These are phyloP conservation scores for Gymnopithys bicolor DNA, from an alignment of 2,797 vertebrate genomes.

Conservation along the genomic window DNA sequence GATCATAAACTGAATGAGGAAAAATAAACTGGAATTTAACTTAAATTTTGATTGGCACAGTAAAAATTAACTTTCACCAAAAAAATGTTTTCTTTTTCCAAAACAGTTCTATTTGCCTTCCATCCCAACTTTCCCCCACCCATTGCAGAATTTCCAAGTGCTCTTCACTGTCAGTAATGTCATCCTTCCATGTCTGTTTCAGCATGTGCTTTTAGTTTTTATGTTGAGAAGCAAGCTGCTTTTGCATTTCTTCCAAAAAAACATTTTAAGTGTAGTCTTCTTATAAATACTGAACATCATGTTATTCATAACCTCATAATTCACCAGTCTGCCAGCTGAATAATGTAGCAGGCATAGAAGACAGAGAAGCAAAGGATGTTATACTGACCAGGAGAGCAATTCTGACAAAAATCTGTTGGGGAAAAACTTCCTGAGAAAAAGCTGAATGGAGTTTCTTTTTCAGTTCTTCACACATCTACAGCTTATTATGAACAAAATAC, in stretches of 20 bases:
- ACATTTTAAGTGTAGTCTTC: not conserved
- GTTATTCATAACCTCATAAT: conserved; percentile 26
- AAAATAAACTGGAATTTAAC: conserved; percentile 59
- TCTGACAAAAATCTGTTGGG: not conserved
- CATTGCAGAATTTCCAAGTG: conserved; percentile 6
- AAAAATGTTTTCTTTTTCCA: conserved; percentile 34
- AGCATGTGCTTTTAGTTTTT: conserved; percentile 1
- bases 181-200: not conserved
- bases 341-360: conserved; percentile 9
- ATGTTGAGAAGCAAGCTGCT: conserved; percentile 17
- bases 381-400: not conserved
- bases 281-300: not conserved
- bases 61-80: conserved; percentile 43
- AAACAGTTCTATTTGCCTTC: not conserved
- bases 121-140: conserved; percentile 15
- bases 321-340: conserved; percentile 11
- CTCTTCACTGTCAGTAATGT: not conserved
- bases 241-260: conserved; percentile 4
- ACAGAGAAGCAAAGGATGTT: not conserved
- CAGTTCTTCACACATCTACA: conserved; percentile 5
- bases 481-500: not conserved
- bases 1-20: conserved; percentile 52
- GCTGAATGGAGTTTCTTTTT: not conserved
- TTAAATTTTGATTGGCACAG: conserved; percentile 45
- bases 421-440: conserved; percentile 16